Base-by-base conservation (phyloP, 2,888 invertebrate genomes). In the Torymus aiolomorphi region DNA sequence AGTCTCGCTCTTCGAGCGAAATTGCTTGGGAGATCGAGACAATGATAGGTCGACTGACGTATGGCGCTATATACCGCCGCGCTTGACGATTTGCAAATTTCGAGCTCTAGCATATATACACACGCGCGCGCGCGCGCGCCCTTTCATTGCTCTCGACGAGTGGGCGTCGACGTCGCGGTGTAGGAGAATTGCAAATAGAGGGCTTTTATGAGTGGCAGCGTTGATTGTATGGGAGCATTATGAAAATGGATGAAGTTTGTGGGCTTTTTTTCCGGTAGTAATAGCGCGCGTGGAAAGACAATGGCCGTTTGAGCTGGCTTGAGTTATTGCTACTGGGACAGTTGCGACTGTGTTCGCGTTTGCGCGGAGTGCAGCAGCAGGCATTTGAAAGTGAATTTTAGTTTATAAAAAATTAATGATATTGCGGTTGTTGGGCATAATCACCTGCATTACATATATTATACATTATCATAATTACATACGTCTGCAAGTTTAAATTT, bases 51-150 rank as follows among this genome's bases (percentile, higher is more conserved):
- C 18, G 56, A 8, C 42, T 72, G 72, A 76, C 56, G 56, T 54
- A 65, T 31, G 71, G 24, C 59, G 16, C n/a, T 0, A 24, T 11
- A 42, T 42, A 24, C 8, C n/a, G n/a, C 59, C 12, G 12, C 52
- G 61, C 14, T 49, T 63, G 69, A 73, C 80, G 69, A 73, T 69
- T 76, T 65, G 73, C 69, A 54, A 77, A 80, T 76, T 75, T 79
- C 63, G n/a, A 52, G 62, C 59, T n/a, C 11, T 12, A n/a, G 14
- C 5, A 10, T 8, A 8, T 42, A 42, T 4, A 31, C 31, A 31
- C 4, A n/a, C n/a, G 31, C 3, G 3, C 31, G 31, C 31, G 31
- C 42, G 42, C 8, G 42, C 61, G 59, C 20, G 74, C 42, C 57
- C 76, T 69, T 57, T 62, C 61, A 52, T 24, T 56, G 65, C 72